Evolutionary conservation across 2,888 invertebrate species (phyloP).

Genomic region (Apodemia mormo): DNA sequence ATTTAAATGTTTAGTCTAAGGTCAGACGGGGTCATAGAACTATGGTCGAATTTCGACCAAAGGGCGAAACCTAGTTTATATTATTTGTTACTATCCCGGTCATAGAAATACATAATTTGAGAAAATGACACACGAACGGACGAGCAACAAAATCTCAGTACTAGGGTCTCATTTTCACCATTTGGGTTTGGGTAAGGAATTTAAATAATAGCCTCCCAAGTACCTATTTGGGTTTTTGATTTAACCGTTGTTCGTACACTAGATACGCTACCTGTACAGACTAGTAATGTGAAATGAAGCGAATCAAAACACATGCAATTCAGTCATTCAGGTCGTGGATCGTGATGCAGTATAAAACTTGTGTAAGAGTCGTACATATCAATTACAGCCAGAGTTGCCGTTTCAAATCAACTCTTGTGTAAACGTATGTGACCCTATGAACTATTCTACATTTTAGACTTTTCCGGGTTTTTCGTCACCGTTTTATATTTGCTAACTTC

Average conservation of each 20-base stretch:
- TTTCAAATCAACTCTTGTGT: constrained; percentile 9
- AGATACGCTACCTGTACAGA: background rate
- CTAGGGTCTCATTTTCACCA: too few species aligned
- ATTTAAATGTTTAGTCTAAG: too few species aligned
- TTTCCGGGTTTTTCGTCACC: background rate
- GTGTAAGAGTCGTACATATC: constrained; percentile 30
- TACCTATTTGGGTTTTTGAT: too few species aligned
- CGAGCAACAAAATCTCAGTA: too few species aligned
- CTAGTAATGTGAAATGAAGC: background rate
- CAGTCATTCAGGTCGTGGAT: constrained; percentile 24
- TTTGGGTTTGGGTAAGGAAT: too few species aligned
- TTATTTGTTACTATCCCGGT: too few species aligned
- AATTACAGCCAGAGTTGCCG: constrained; percentile 2
- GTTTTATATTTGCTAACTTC: background rate
- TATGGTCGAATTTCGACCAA: too few species aligned
- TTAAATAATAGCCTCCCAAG: too few species aligned
- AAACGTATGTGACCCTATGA: background rate
- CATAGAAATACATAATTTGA: too few species aligned
- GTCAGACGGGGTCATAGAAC: too few species aligned
- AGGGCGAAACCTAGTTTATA: too few species aligned
- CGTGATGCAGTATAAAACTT: constrained; percentile 34
- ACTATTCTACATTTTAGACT: background rate
- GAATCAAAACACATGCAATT: constrained; percentile 9
- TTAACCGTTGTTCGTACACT: background rate
- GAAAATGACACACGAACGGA: too few species aligned